A percentile compares a stretch with the other conserved stretches of the same genome.
These are phyloP conservation scores for Drosophila atroscutellata DNA, from an alignment of 2,888 invertebrate species.

Conservation along the genomic window DNA sequence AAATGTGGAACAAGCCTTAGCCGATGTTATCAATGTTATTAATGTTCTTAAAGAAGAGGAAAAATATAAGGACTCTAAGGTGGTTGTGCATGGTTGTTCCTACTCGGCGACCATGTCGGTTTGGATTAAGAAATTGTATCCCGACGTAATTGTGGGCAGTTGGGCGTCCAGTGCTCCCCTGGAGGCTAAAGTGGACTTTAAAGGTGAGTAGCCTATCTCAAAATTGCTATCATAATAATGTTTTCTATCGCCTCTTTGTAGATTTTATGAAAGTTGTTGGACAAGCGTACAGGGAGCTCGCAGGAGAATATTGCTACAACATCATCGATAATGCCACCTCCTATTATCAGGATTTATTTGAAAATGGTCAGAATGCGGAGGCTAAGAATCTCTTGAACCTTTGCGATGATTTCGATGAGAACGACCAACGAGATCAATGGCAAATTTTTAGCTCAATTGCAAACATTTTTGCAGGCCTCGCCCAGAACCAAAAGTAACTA, in stretches of 20 bases:
- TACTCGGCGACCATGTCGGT: slow-evolving; percentile 88
- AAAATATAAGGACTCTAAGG: slow-evolving; percentile 79
- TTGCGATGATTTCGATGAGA: slow-evolving; percentile 62
- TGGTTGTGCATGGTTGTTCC: slow-evolving; percentile 87
- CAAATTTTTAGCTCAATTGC: slow-evolving; percentile 71
- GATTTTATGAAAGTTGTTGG: slow-evolving; percentile 76
- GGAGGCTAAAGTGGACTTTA: slow-evolving; percentile 87
- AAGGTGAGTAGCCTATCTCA: slow-evolving; percentile 53
- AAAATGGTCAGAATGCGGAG: slow-evolving; percentile 33
- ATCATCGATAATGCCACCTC: slow-evolving; percentile 65
- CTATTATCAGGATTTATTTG: slow-evolving; percentile 60
- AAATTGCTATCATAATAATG: background rate
- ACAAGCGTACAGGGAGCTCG: slow-evolving; percentile 56
- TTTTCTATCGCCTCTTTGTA: slow-evolving; percentile 9
- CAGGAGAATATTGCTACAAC: slow-evolving; percentile 67
- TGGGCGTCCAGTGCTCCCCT: slow-evolving; percentile 89
- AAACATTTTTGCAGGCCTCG: slow-evolving; percentile 69
- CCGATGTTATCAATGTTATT: slow-evolving; percentile 88
- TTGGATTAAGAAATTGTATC: slow-evolving; percentile 88
- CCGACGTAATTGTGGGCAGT: slow-evolving; percentile 86
- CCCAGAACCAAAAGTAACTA: slow-evolving; percentile 71
- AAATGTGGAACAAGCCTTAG: slow-evolving; percentile 88
- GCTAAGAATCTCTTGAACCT: slow-evolving; percentile 65
- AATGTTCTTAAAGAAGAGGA: slow-evolving; percentile 70
- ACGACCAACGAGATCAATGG: slow-evolving; percentile 63